A percentile compares a stretch with the other conserved stretches of the same genome.
phyloP scores from a whole-genome alignment of 2,113 vertebrate genomes.

The Plecotus auritus region DNA sequence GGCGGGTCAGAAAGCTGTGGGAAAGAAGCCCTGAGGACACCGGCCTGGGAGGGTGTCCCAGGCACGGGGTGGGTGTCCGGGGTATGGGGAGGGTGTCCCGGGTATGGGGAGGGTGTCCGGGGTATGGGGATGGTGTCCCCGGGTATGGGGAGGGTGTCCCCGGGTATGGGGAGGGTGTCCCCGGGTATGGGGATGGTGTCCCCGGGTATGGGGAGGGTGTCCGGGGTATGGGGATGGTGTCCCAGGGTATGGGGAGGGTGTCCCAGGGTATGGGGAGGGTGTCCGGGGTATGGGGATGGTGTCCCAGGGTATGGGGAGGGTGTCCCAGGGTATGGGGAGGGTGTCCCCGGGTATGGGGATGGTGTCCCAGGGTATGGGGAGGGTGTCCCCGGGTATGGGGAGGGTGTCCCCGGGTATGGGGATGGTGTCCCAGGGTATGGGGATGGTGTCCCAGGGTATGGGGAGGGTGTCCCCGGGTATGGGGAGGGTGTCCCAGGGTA shows the following conservation, averaged over 20 bases:
- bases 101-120: not conserved
- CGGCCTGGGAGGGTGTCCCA: not conserved
- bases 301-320: not conserved
- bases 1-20: accelerated
- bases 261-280: not conserved
- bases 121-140: too few relatives aligned
- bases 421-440: too few relatives aligned
- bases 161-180: too few relatives aligned
- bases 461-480: not conserved
- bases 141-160: not conserved
- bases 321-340: not conserved
- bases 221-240: not conserved
- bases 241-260: not conserved
- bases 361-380: not conserved
- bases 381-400: not conserved
- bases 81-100: not conserved
- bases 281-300: not conserved
- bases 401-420: too few relatives aligned
- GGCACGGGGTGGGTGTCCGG: not conserved
- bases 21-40: accelerated
- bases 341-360: not conserved
- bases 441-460: too few relatives aligned
- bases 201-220: not conserved
- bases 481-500: not conserved
- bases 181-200: too few relatives aligned